Conservation (phyloP, 1,140 invertebrate species). For the Chironomus striatipennis region DNA sequence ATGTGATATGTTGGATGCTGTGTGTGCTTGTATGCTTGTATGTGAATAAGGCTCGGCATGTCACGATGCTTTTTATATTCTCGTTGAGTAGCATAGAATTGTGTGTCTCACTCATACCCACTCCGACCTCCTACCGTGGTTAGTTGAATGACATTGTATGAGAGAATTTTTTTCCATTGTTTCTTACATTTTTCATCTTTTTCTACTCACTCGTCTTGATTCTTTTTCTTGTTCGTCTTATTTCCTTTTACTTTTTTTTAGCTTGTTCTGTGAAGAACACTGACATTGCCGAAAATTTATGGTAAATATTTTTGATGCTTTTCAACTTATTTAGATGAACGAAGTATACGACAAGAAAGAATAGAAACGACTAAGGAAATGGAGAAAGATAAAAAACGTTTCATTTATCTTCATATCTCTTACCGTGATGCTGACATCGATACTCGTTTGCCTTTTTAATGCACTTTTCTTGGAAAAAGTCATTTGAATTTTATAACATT, state of each 20-base stretch:
- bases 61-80: neutral
- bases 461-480: neutral
- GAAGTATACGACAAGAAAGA: too few species aligned
- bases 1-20: neutral
- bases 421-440: neutral
- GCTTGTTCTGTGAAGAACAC: too few species aligned
- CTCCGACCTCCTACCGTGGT: neutral
- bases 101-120: neutral
- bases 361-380: neutral
- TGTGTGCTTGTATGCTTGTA: too few species aligned
- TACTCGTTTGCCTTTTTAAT: neutral
- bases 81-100: neutral
- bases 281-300: slow-evolving; percentile 1
- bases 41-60: neutral
- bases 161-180: neutral
- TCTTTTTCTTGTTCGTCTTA: neutral
- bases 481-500: too few species aligned
- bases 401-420: slow-evolving; percentile 8
- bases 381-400: neutral
- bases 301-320: slow-evolving; percentile 5
- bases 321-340: neutral
- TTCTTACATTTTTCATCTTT: neutral
- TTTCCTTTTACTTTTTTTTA: too few species aligned
- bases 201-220: neutral
- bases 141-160: neutral